A percentile compares a stretch with the other conserved stretches of the same genome.
Evolutionary conservation across 2,797 vertebrate species (phyloP).

Genomic region (Typhlichthys eigenmanni): DNA sequence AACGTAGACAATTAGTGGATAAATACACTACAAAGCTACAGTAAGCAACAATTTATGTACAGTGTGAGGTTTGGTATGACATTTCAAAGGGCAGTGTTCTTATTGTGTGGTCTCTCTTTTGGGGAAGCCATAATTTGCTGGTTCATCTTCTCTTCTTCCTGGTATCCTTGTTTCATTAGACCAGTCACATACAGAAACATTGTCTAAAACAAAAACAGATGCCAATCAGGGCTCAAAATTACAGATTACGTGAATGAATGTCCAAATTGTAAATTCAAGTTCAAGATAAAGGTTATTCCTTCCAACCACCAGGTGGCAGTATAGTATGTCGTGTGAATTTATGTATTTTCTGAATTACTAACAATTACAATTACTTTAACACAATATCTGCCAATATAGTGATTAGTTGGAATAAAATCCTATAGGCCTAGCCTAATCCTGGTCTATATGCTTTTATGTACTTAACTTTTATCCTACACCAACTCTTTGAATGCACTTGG

Average conservation of each 20-base stretch:
- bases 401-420: no score
- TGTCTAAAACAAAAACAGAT: conserved; percentile 54
- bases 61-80: neutral
- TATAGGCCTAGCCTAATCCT: no score
- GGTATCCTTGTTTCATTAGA: conserved; percentile 76
- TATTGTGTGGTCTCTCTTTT: conserved; percentile 73
- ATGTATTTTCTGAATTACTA: no score
- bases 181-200: conserved; percentile 76
- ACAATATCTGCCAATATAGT: no score
- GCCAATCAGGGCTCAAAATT: neutral
- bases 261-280: no score
- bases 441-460: no score
- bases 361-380: no score
- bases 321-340: neutral
- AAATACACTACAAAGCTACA: conserved; percentile 47
- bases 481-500: neutral
- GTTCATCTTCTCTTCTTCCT: conserved; percentile 64
- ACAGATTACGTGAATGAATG: neutral
- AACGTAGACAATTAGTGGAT: conserved; percentile 44
- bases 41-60: conserved; percentile 28
- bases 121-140: conserved; percentile 44
- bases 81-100: conserved; percentile 67
- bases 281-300: neutral
- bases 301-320: conserved; percentile 22
- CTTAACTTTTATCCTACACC: no score